Evolutionary conservation across 2,113 vertebrate genomes (phyloP).

Genomic region (Nothoprocta perdicaria): DNA sequence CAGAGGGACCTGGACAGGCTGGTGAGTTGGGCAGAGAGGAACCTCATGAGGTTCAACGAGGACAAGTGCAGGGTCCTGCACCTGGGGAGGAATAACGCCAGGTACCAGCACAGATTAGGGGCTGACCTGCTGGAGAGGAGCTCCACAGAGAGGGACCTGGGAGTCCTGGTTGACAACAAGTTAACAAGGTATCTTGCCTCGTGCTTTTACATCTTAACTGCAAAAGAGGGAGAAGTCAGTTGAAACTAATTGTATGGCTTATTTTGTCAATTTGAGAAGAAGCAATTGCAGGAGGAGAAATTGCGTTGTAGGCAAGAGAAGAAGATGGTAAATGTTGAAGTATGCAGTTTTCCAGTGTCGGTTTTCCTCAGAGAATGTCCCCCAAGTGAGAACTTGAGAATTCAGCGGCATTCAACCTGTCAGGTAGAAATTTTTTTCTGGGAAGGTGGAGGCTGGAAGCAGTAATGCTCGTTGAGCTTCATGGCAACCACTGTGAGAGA

Average conservation of each 20-base stretch:
- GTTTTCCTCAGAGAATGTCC: constrained; percentile 57
- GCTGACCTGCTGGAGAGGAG: too few relatives aligned
- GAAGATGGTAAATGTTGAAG: constrained; percentile 61
- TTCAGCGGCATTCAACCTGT: constrained; percentile 13
- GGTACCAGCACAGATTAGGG: too few relatives aligned
- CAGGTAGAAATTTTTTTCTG: constrained; percentile 51
- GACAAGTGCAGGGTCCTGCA: too few relatives aligned
- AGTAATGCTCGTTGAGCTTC: constrained; percentile 45
- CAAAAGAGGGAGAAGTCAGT: constrained; percentile 48
- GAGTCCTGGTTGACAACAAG: too few relatives aligned
- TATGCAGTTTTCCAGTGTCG: constrained; percentile 60
- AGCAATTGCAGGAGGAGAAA: constrained; percentile 53
- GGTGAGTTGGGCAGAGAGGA: too few relatives aligned
- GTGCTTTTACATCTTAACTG: constrained; percentile 44
- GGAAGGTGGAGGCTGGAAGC: constrained; percentile 52
- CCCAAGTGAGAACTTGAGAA: constrained; percentile 33
- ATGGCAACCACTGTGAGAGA: constrained; percentile 32
- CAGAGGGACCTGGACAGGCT: too few relatives aligned
- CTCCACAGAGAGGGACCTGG: too few relatives aligned
- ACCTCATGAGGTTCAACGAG: too few relatives aligned
- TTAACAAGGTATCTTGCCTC: neutral
- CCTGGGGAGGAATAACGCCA: too few relatives aligned
- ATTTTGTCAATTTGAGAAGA: constrained; percentile 63
- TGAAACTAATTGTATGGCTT: constrained; percentile 63
- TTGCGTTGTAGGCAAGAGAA: constrained; percentile 33